These are phyloP conservation scores for Ceuthmochares aereus DNA, from an alignment of 2,113 vertebrate genomes.

Conservation along the genomic window DNA sequence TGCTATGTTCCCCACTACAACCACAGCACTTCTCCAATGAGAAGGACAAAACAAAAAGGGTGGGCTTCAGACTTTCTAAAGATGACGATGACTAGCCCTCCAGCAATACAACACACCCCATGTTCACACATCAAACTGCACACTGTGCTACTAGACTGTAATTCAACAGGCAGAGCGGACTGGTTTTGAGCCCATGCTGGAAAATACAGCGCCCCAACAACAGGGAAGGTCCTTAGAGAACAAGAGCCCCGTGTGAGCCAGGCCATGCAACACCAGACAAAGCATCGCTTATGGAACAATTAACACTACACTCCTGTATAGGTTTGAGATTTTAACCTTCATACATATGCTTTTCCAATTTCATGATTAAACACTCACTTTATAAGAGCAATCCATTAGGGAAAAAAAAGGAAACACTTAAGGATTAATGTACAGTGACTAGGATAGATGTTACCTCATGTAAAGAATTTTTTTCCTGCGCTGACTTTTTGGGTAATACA, in stretches of 20 bases:
- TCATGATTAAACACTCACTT: not conserved
- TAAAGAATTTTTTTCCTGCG: not conserved
- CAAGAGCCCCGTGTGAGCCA: not conserved
- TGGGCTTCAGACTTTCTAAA: not conserved
- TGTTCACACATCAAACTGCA: not conserved
- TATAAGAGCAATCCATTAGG: not conserved
- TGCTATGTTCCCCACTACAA: not conserved
- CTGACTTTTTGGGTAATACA: not conserved
- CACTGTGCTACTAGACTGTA: not conserved
- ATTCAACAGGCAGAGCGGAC: not conserved
- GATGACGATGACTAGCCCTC: rapidly evolving
- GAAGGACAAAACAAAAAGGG: not conserved
- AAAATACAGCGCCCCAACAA: not conserved
- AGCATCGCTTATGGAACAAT: not conserved
- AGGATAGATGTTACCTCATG: not conserved
- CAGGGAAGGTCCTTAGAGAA: not conserved
- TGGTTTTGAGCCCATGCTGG: not conserved
- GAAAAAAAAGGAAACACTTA: not conserved
- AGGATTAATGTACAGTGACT: not conserved
- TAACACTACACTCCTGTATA: not conserved
- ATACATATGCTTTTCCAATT: not conserved
- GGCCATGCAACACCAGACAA: not conserved
- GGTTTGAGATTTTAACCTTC: not conserved
- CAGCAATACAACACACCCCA: rapidly evolving
- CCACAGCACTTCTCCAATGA: not conserved